phyloP scores from a whole-genome alignment of 1,140 invertebrate genomes.

The Sitobion miscanthi region DNA sequence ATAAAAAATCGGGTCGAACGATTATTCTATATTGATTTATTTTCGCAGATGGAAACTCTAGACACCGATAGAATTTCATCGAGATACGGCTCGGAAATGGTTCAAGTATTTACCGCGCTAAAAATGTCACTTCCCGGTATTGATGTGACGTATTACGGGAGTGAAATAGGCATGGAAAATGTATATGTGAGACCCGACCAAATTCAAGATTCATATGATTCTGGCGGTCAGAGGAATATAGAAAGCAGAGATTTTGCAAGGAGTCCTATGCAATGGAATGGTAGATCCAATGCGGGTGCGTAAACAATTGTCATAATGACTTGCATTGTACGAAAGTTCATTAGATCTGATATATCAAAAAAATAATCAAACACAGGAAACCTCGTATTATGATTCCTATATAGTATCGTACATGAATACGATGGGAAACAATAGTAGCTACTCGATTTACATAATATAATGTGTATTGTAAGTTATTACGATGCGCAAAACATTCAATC shows the following conservation, averaged over 20 bases:
- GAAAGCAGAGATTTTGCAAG: conserved; percentile 73
- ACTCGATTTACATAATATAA: too few relatives aligned
- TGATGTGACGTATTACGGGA: conserved; percentile 56
- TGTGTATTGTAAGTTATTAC: too few relatives aligned
- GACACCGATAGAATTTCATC: not conserved
- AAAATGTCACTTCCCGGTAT: conserved; percentile 53
- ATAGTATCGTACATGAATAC: too few relatives aligned
- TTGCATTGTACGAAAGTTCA: not conserved
- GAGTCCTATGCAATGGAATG: conserved; percentile 79
- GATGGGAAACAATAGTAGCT: too few relatives aligned
- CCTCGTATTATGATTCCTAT: too few relatives aligned
- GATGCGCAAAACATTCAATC: too few relatives aligned
- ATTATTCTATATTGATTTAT: not conserved
- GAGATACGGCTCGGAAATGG: not conserved
- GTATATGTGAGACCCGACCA: conserved; percentile 61
- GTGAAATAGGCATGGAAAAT: conserved; percentile 56
- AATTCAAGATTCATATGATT: not conserved
- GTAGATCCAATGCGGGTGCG: conserved; percentile 58
- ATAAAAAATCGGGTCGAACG: not conserved
- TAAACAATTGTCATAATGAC: not conserved
- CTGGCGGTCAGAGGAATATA: conserved; percentile 60
- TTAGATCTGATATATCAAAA: not conserved
- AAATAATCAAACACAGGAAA: too few relatives aligned
- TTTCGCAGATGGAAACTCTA: conserved; percentile 58
- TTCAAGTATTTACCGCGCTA: not conserved